phyloP scores from a whole-genome alignment of 2,888 invertebrate species.

The Pardosa pseudoannulata region DNA sequence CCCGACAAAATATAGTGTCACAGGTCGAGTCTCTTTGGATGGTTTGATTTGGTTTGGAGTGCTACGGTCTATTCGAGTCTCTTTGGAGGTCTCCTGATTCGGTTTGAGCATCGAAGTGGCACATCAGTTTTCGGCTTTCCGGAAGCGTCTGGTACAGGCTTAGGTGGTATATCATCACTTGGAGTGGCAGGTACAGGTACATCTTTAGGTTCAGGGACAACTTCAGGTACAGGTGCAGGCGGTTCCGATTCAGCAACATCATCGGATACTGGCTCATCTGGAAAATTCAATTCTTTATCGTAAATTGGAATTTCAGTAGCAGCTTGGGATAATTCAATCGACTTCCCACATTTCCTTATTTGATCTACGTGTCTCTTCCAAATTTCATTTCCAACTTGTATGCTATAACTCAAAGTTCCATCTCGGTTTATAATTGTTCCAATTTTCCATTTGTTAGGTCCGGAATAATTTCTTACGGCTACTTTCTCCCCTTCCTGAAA shows the following conservation, averaged over 20 bases:
- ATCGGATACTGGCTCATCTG: constrained; percentile 49
- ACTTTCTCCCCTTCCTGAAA: constrained; percentile 50
- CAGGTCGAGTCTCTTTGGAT: constrained; percentile 46
- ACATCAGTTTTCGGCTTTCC: constrained; percentile 2
- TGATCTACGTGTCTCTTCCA: constrained; percentile 47
- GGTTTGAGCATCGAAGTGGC: constrained; percentile 26
- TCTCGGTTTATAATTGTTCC: constrained; percentile 36
- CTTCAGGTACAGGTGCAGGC: constrained; percentile 45
- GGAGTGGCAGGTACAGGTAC: too few species aligned
- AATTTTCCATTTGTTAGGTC: constrained; percentile 47
- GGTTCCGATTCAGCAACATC: constrained; percentile 46
- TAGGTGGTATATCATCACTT: constrained; percentile 13
- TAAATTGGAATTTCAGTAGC: constrained; percentile 47
- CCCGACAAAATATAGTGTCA: constrained; percentile 49
- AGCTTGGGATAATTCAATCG: constrained; percentile 48
- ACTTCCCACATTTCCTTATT: constrained; percentile 51
- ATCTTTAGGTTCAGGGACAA: background rate
- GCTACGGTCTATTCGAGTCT: too few species aligned
- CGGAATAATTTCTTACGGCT: constrained; percentile 46
- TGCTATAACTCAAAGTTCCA: constrained; percentile 18
- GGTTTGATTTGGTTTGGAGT: constrained; percentile 26
- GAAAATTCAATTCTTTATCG: constrained; percentile 47
- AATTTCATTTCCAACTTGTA: constrained; percentile 45
- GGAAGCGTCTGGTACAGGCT: constrained; percentile 21
- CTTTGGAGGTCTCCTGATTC: constrained; percentile 38